Base-by-base conservation (phyloP, 2,888 invertebrate species). In the Diarsia rubi region DNA sequence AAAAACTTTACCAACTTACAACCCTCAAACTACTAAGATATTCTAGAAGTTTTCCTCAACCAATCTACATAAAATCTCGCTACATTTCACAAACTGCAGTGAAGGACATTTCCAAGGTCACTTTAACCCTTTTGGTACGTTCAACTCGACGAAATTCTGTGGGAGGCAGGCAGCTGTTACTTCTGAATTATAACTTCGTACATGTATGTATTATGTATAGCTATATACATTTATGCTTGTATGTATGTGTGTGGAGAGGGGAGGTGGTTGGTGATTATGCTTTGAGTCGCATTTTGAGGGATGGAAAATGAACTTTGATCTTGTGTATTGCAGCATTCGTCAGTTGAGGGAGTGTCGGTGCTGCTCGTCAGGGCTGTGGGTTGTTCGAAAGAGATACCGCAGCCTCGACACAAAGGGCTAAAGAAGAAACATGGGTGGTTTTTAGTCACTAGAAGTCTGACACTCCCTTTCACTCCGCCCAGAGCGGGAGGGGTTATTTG, bases 111-210 rank as follows among this genome's bases (percentile, higher is more conserved):
- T 12, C 11, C n/a, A 79, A 77, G 82, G 70, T 77, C 57, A 60
- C 16, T 0, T 1, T 21, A 70, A 71, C 78, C 71, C 69, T 76
- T 79, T 59, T 0, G 5, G 71, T 77, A 70, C 78, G 42, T 67
- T 82, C 67, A 82, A 77, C 79, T 78, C 27, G 0, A 59, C 45
- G 31, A 45, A 19, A 62, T 65, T 69, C 19, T 52, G 79, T 70
- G 67, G 52, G 66, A 81, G 6, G n/a, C 21, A 0, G n/a, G 6
- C 82, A 79, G 76, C 63, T 82, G 82, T 82, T 82, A 63, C 69
- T 21, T 59, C 31, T 63, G 37, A 67, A 70, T 64, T 64, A 76
- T 77, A 67, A 54, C 77, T 47, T 31, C 2, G 27, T 24, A 66
- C 49, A 78, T 78, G 49, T 64, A 78, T 78, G 49, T 64, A n/a